Conservation (phyloP, 1,140 invertebrate genomes). For the Reticulitermes speratus region DNA sequence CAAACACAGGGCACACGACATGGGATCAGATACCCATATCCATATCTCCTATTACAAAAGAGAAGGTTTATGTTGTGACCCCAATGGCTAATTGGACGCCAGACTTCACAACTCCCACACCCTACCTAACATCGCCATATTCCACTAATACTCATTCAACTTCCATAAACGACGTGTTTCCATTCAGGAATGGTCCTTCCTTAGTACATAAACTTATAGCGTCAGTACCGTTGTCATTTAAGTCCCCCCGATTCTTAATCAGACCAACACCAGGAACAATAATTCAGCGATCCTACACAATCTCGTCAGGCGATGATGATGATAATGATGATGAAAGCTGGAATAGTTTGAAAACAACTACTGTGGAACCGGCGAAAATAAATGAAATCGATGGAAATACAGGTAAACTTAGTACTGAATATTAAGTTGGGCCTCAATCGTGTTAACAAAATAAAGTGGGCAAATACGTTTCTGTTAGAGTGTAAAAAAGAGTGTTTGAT, state of each 20-base stretch:
- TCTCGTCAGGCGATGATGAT: not conserved
- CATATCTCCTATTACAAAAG: constrained; percentile 67
- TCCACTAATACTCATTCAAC: not conserved
- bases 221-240: constrained; percentile 45
- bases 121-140: not conserved
- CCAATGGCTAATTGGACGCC: constrained; percentile 25
- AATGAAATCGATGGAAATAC: not conserved
- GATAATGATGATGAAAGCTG: not conserved
- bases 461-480: no score
- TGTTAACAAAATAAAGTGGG: no score
- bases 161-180: constrained; percentile 20
- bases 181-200: not conserved
- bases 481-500: no score
- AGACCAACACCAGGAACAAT: constrained; percentile 54
- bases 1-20: constrained; percentile 32
- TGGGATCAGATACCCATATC: constrained; percentile 68
- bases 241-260: constrained; percentile 59
- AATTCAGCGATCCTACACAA: not conserved
- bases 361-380: not conserved
- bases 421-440: not conserved
- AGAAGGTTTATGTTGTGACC: constrained; percentile 51
- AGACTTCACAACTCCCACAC: constrained; percentile 22
- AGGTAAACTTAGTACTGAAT: not conserved
- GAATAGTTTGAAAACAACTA: not conserved
- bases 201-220: not conserved